These are phyloP conservation scores for Heteronetta atricapilla DNA, from an alignment of 2,113 vertebrate genomes.

Conservation along the genomic window DNA sequence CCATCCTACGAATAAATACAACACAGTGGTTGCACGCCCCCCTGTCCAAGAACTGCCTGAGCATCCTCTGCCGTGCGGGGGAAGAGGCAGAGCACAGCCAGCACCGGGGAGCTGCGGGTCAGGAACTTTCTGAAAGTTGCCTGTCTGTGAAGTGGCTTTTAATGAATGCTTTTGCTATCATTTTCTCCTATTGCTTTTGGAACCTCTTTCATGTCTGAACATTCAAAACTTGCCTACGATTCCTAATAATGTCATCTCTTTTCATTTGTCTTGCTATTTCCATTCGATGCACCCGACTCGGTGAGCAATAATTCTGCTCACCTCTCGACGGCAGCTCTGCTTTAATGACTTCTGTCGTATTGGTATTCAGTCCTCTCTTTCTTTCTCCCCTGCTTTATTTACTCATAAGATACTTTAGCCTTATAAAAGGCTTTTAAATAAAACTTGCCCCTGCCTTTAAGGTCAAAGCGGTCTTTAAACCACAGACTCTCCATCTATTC, in stretches of 20 bases:
- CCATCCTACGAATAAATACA: background rate
- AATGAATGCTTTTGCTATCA: fast-evolving
- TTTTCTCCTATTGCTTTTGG: background rate
- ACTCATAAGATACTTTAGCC: background rate
- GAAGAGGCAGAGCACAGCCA: too few species aligned
- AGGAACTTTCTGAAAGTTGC: background rate
- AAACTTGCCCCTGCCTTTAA: constrained; percentile 21
- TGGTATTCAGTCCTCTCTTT: background rate
- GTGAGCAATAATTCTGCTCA: background rate
- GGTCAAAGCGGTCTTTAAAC: constrained; percentile 38
- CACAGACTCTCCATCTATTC: background rate
- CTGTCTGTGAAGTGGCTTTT: fast-evolving
- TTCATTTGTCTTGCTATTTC: background rate
- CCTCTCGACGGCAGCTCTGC: background rate
- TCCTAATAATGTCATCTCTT: fast-evolving
- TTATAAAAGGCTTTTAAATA: constrained; percentile 17
- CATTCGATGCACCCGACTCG: fast-evolving
- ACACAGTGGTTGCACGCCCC: background rate
- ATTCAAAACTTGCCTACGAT: fast-evolving
- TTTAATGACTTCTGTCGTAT: background rate
- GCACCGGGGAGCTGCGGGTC: background rate
- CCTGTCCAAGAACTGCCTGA: background rate
- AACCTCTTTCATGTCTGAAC: background rate
- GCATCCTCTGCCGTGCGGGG: background rate
- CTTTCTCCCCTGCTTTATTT: background rate